A percentile compares a stretch with the other conserved stretches of the same genome.
Conservation (phyloP, 1,140 invertebrate species). For the Neodiprion fabricii region DNA sequence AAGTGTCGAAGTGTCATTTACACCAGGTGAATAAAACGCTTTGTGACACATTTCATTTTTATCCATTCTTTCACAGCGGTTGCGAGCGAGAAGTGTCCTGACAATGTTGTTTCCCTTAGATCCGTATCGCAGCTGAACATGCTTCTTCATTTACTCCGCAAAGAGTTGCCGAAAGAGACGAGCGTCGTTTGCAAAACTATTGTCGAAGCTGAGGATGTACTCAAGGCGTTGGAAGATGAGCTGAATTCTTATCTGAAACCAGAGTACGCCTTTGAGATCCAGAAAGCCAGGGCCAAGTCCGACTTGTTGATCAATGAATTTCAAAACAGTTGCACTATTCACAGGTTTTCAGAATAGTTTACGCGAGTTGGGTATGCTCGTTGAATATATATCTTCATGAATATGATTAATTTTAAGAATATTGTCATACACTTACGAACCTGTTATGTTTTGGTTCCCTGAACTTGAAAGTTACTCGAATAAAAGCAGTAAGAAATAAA, state of each 20-base stretch:
- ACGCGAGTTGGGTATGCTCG: no score
- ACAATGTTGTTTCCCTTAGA: not conserved
- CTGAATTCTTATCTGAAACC: not conserved
- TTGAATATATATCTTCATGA: no score
- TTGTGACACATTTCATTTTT: not conserved
- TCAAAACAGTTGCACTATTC: not conserved
- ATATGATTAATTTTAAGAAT: no score
- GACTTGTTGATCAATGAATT: not conserved
- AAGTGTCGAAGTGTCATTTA: not conserved
- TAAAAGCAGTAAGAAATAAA: no score
- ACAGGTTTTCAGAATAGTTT: not conserved
- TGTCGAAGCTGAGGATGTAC: not conserved
- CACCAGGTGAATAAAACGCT: not conserved
- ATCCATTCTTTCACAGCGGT: not conserved
- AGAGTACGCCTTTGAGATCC: not conserved
- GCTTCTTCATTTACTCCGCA: not conserved
- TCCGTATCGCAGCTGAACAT: constrained; percentile 1
- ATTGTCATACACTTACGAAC: no score
- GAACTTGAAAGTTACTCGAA: no score
- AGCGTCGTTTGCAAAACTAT: not conserved
- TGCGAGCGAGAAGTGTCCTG: not conserved
- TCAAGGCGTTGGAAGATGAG: not conserved
- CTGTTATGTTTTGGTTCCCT: no score
- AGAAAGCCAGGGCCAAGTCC: not conserved
- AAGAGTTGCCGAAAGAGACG: not conserved